Evolutionary conservation across 2,888 invertebrate species (phyloP), one percentile per base, ranked within the genome.

Genomic region (Litoditis marina): DNA sequence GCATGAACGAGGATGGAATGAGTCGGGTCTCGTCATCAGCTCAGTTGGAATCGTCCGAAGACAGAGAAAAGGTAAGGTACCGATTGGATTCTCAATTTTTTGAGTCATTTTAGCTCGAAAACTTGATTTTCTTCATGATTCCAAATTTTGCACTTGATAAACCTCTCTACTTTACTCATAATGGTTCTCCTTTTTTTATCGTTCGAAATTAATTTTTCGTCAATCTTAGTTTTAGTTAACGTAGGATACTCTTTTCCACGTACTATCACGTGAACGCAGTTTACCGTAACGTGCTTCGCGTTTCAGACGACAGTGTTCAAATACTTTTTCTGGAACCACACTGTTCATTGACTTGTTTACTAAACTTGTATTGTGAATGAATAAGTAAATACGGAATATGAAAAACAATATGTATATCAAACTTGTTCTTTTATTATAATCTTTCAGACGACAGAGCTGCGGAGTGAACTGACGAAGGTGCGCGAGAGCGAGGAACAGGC

Each of bases 401-500:
- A 2, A 4, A 25, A 19, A 42, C 42, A 6, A 19, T 42, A 42
- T 5, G 6, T 13, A 31, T 11, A 22, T 8, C 19, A 55, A 8
- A 4, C 16, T 55, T 7, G 11, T 22, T 25, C 6, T 39, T 55
- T 2, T 19, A 55, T n/a, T n/a, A n/a, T n/a, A n/a, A n/a, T n/a
- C n/a, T n/a, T n/a, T n/a, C n/a, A n/a, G n/a, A n/a, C n/a, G 55
- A n/a, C 34, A 13, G 58, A 58, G 16, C 39, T 65, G 27, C 52
- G 31, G 47, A 39, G n/a, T n/a, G 61, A 65, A 54, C 39, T 65
- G 16, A 28, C n/a, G 2, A 54, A 65, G 11, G 44, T 56, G 31
- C 52, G 55, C 30, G 46, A 61, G 28, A 49, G 44, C 28, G 67
- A 67, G 30, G 67, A 67, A 36, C 46, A 57, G 5, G 46, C 55